Percentiles rank a stretch among this genome's conserved stretches.
phyloP scores from a whole-genome alignment of 2,888 invertebrate genomes.

The Drosophila borealis region DNA sequence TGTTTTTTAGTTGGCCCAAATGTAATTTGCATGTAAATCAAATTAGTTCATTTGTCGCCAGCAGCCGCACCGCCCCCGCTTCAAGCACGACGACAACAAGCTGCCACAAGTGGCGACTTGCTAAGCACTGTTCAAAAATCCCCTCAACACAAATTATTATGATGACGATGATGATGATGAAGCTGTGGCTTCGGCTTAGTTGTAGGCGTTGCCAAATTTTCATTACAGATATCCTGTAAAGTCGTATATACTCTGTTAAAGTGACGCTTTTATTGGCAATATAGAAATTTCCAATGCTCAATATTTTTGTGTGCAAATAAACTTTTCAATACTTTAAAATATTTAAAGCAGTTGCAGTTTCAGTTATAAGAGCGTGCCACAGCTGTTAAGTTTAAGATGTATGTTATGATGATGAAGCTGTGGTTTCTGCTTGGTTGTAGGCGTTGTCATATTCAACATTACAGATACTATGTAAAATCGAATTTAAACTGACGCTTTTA shows the following conservation, averaged over 20 bases:
- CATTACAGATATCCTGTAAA: not conserved
- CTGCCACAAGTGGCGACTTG: constrained; percentile 52
- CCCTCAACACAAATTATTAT: constrained; percentile 43
- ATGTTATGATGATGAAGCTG: constrained; percentile 24
- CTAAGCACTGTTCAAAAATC: constrained; percentile 26
- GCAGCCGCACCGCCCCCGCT: not conserved
- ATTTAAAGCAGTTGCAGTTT: not conserved
- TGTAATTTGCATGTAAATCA: constrained; percentile 73
- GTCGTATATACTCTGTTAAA: constrained; percentile 12
- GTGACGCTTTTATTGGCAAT: no score
- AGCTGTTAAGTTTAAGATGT: no score
- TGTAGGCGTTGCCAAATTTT: constrained; percentile 3
- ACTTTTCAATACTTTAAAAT: no score
- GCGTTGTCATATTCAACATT: not conserved
- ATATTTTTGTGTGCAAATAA: no score
- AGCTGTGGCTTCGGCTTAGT: constrained; percentile 20
- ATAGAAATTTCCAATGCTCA: not conserved
- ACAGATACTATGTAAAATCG: not conserved
- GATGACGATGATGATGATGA: constrained; percentile 15
- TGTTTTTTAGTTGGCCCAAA: constrained; percentile 44
- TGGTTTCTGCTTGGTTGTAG: constrained; percentile 5
- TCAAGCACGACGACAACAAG: constrained; percentile 6
- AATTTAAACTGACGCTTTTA: not conserved
- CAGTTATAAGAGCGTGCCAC: no score
- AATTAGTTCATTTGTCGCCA: constrained; percentile 61